Evolutionary conservation across 2,888 invertebrate species (phyloP), one percentile per base, ranked within the genome.

Genomic region (Meliscaeva auricollis): DNA sequence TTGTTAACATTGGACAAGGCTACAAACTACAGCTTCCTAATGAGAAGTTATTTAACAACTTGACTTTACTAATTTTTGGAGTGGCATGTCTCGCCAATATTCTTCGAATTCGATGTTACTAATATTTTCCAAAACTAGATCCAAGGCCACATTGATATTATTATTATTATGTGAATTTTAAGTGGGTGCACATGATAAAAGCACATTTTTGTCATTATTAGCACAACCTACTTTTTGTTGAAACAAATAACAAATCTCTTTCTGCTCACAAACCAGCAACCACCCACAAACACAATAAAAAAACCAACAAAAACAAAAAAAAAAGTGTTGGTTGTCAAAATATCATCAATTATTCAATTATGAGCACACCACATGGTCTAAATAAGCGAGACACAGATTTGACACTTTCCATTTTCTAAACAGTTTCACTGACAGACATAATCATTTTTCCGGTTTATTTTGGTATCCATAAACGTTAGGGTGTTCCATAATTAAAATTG

Each of bases 401-500:
- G 72, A 76, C 76, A 77, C 70, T 76, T 72, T 70, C 22, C 60
- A 17, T 68, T 70, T 32, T 70, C 30, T n/a, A 54, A 64, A 46
- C 20, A 48, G 26, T 64, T 9, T 32, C 15, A n/a, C 20, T 13
- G 17, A 46, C 70, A 62, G 35, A 80, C 54, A 84, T 76, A 72
- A 41, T 32, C 50, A 44, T 20, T 48, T 46, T 74, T 79, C 56
- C 22, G 58, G 66, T 44, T 64, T 75, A 54, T 64, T 69, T 74
- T 69, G 13, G 35, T 74, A 50, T 50, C 26, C 76, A 70, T 26
- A 81, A 64, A 56, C 54, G 48, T 70, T 62, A 62, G 22, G 48
- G 70, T 58, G 52, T 72, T 75, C 75, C 75, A 84, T 70, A 84
- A 75, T 70, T 80, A 80, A 75, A 84, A 84, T 54, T 48, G 75